Evolutionary conservation across 2,888 invertebrate genomes (phyloP), one percentile per base, ranked within the genome.

Genomic region (Tetrapedia diversipes): DNA sequence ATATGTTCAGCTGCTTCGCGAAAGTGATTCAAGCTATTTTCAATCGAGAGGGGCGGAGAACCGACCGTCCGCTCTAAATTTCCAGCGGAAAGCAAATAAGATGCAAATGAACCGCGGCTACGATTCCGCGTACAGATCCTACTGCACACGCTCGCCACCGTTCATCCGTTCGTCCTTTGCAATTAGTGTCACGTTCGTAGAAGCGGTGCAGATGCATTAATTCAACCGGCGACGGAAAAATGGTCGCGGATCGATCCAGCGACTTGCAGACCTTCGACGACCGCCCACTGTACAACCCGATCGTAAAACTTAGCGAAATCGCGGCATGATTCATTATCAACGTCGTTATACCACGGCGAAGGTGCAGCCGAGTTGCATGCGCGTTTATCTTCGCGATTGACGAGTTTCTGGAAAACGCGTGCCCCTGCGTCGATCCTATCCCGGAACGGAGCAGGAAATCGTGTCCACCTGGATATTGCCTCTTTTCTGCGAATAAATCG

Each of bases 271-370:
- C 77, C 77, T 76, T 76, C 77, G 68, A 47, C 54, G n/a, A 10
- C 65, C 82, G 66, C 75, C 79, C 63, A 81, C 82, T 22, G 43
- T n/a, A n/a, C n/a, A n/a, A n/a, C n/a, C n/a, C 70, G n/a, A 64
- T 79, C 79, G 41, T 79, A 68, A 76, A 82, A 82, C 63, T 61
- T 70, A 24, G 78, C 78, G 24, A 73, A 73, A 79, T 79, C 70
- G 54, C 63, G 27, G 47, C 51, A 59, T 77, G 73, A 82, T 80
- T 69, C 75, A 78, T 81, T 81, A 68, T 79, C 66, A 79, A 73
- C 49, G 63, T 39, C 47, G 60, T 68, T 68, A 49, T 43, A 22
- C 41, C 53, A 22, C 19, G 16, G 37, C 51, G 54, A 77, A 63
- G 71, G 77, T 19, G 65, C 51, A 75, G 76, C 69, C 61, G n/a